Evolutionary conservation across 1,140 invertebrate species (phyloP).

Genomic region (Macrostomum lignano): DNA sequence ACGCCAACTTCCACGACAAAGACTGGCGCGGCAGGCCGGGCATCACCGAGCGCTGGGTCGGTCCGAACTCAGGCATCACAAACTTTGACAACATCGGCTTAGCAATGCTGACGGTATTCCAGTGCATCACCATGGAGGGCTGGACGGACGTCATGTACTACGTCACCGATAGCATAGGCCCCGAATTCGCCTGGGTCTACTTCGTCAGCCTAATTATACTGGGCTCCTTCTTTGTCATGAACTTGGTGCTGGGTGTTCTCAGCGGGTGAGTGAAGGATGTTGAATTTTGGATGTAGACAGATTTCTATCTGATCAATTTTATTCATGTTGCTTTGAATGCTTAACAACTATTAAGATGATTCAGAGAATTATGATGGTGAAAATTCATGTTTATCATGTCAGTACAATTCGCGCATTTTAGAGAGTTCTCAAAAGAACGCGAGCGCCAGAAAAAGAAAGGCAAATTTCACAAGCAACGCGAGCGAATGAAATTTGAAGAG

Average conservation of each 20-base stretch:
- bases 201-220: conserved; percentile 8
- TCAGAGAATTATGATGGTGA: too few species aligned
- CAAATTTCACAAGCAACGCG: conserved; percentile 85
- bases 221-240: conserved; percentile 7
- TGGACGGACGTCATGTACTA: conserved; percentile 89
- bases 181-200: conserved; percentile 26
- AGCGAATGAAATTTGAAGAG: conserved; percentile 93
- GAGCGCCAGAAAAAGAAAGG: conserved; percentile 92
- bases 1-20: too few species aligned
- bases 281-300: too few species aligned
- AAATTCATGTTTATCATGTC: too few species aligned
- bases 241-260: conserved; percentile 8
- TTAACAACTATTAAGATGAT: too few species aligned
- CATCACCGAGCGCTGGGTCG: conserved; percentile 41
- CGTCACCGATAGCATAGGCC: conserved; percentile 81
- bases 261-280: conserved; percentile 13
- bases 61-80: conserved; percentile 79
- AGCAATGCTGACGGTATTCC: conserved; percentile 93
- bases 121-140: conserved; percentile 87
- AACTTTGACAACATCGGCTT: conserved; percentile 97
- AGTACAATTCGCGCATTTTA: conserved; percentile 30
- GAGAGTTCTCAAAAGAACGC: conserved; percentile 99
- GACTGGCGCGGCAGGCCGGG: too few species aligned
- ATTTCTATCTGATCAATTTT: too few species aligned
- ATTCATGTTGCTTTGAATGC: too few species aligned